Evolutionary conservation across 2,113 vertebrate genomes (phyloP).

Genomic region (Mus spicilegus): DNA sequence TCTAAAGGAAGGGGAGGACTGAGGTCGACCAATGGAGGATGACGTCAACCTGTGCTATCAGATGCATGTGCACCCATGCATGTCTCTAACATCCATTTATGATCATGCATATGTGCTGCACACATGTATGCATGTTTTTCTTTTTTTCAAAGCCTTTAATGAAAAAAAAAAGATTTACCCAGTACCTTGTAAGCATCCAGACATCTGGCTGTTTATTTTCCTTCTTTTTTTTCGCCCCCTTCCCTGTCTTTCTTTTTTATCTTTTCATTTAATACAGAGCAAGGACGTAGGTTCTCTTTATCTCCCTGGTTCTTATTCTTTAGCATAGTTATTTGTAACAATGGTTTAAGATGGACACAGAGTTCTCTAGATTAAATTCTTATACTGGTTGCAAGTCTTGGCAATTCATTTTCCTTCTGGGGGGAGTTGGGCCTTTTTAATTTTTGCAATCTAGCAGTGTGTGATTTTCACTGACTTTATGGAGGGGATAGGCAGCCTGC

Average conservation of each 20-base stretch:
- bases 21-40: too few relatives aligned
- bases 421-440: background rate
- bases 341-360: background rate
- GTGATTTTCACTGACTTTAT: background rate
- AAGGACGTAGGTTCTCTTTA: background rate
- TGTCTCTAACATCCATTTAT: background rate
- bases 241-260: constrained; percentile 12
- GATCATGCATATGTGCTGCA: background rate
- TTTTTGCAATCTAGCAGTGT: background rate
- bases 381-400: background rate
- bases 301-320: constrained; percentile 34
- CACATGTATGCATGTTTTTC: background rate
- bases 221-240: too few relatives aligned
- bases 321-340: background rate
- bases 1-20: background rate
- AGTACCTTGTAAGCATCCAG: background rate
- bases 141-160: background rate
- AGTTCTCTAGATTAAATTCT: background rate
- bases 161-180: background rate
- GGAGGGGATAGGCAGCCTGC: background rate
- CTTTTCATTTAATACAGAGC: constrained; percentile 11
- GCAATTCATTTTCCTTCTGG: background rate
- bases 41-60: background rate
- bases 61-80: too few relatives aligned
- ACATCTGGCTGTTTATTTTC: background rate